A percentile compares a stretch with the other conserved stretches of the same genome.
Evolutionary conservation across 2,113 vertebrate genomes (phyloP).

Genomic region (Elgaria multicarinata): DNA sequence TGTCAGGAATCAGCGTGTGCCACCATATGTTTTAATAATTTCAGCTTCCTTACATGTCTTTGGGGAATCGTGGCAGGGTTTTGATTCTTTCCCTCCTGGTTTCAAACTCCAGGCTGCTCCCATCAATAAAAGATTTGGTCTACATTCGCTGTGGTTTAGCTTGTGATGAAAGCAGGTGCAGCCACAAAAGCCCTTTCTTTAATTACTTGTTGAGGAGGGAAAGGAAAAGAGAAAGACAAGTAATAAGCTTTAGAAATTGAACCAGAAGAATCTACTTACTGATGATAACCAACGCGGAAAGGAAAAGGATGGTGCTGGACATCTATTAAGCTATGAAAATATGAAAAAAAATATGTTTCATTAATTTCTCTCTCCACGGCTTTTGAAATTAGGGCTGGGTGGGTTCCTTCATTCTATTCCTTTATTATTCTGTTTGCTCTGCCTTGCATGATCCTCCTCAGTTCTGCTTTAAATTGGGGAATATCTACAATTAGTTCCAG

Average conservation of each 20-base stretch:
- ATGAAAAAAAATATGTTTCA: conserved; percentile 42
- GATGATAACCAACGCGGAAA: conserved; percentile 70
- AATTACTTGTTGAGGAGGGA: conserved; percentile 76
- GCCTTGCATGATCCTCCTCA: background rate
- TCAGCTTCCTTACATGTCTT: conserved; percentile 62
- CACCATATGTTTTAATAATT: conserved; percentile 71
- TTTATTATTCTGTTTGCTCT: background rate
- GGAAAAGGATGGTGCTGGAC: conserved; percentile 51
- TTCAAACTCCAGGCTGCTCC: conserved; percentile 63
- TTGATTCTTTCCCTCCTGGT: conserved; percentile 54
- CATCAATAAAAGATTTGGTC: conserved; percentile 78
- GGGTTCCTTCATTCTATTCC: background rate
- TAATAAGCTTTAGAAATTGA: conserved; percentile 68
- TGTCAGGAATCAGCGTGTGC: conserved; percentile 46
- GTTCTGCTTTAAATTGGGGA: background rate
- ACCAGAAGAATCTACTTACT: conserved; percentile 71
- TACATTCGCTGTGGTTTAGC: conserved; percentile 65
- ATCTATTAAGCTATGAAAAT: conserved; percentile 66
- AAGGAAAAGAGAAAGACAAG: background rate
- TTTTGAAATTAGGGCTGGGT: background rate
- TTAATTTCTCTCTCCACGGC: conserved; percentile 7
- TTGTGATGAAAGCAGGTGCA: conserved; percentile 75
- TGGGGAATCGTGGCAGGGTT: conserved; percentile 55
- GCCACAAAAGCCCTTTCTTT: conserved; percentile 79
- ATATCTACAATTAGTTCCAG: background rate